A percentile compares a stretch with the other conserved stretches of the same genome.
Evolutionary conservation across 1,140 invertebrate genomes (phyloP).

Genomic region (Onthophagus taurus): DNA sequence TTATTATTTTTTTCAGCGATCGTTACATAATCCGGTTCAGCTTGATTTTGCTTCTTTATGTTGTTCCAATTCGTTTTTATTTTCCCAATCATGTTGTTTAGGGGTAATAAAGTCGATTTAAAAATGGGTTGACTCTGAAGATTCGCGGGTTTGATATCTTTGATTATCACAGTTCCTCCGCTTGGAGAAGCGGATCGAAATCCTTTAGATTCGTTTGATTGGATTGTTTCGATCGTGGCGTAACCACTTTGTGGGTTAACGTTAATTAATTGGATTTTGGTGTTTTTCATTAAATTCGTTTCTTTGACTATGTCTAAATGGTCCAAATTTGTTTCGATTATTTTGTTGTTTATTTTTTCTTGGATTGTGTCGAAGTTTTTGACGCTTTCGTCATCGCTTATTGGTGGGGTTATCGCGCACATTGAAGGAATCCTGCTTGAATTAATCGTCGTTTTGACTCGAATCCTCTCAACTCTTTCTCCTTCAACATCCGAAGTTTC

Average conservation of each 20-base stretch:
- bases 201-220: constrained; percentile 15
- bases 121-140: constrained; percentile 33
- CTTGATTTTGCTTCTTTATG: constrained; percentile 32
- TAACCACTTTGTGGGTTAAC: constrained; percentile 45
- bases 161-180: constrained; percentile 34
- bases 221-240: constrained; percentile 41
- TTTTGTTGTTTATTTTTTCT: constrained; percentile 5
- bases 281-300: not conserved
- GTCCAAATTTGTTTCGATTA: constrained; percentile 10
- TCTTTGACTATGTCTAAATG: constrained; percentile 11
- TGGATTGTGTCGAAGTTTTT: constrained; percentile 12
- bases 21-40: constrained; percentile 67
- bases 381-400: constrained; percentile 73
- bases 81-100: constrained; percentile 53
- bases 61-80: constrained; percentile 50
- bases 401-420: constrained; percentile 82
- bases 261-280: constrained; percentile 38
- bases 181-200: constrained; percentile 33
- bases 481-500: constrained; percentile 79
- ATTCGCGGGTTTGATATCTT: constrained; percentile 28
- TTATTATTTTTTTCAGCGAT: constrained; percentile 73
- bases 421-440: constrained; percentile 82
- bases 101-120: constrained; percentile 44
- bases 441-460: constrained; percentile 78
- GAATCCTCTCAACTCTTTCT: constrained; percentile 73